Base-by-base conservation (phyloP, 1,140 invertebrate genomes). In the Capitella teleta region DNA sequence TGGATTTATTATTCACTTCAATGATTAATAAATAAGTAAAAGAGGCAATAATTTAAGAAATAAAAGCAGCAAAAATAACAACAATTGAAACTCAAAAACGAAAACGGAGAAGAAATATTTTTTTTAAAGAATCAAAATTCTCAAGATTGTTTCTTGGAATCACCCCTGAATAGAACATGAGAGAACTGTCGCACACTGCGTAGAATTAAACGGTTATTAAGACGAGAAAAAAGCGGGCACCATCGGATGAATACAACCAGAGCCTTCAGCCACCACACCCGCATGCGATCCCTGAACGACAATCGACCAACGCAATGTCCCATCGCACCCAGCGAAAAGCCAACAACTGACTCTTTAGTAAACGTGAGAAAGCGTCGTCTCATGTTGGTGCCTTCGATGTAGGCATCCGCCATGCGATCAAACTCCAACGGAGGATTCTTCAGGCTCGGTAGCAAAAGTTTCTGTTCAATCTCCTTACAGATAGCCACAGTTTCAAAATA, bases 401-500 rank as follows among this genome's bases (percentile, higher is more conserved):
- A 54, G 16, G 57, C 60, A 8, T 56, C 34, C 5, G 54, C 52
- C 60, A 62, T 58, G 16, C 28, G 42, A 25, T 53, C 32, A 52
- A 60, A 60, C 1, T 58, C 30, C 28, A 21, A 1, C 8, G 58
- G 60, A 10, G 56, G 60, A 25, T 57, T 37, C 1, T 37, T 18
- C 10, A 62, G 30, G 21, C 54, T 44, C 24, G 56, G 58, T 21
- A 57, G 47, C 1, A 62, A 12, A 47, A 60, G 26, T 16, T 55
- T 26, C 4, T 37, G 18, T 49, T 60, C 55, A 40, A 62, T 60
- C 36, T 54, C 55, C 38, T 56, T 57, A n/a, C 64, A 66, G 3
- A 77, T 58, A 28, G 60, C 37, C 38, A 58, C 55, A 1, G 76
- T 62, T 24, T 75, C 70, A 18, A 67, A 57, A 28, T 76, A 54